Percentiles rank a stretch among this genome's conserved stretches.
phyloP scores from a whole-genome alignment of 2,113 vertebrate genomes.

The Varanus salvator region DNA sequence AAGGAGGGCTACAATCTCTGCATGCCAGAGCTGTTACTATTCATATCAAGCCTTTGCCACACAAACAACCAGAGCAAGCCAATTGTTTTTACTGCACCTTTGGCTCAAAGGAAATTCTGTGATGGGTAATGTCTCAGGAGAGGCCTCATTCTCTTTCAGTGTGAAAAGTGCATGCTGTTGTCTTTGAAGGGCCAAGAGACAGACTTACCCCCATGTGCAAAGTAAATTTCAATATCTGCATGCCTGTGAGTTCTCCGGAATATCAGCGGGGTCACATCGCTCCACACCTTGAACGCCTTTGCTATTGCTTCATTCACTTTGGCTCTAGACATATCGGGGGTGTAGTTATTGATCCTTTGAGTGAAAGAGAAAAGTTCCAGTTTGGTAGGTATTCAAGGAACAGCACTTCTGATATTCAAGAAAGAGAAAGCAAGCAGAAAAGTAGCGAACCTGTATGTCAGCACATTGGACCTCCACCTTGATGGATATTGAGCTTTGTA shows the following conservation, averaged over 20 bases:
- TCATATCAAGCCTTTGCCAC: no score
- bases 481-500: rapidly evolving
- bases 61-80: background rate
- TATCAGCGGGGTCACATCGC: slow-evolving; percentile 65
- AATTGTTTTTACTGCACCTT: background rate
- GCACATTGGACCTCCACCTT: slow-evolving; percentile 66
- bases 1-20: no score
- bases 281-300: slow-evolving; percentile 74
- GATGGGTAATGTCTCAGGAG: background rate
- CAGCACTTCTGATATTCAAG: background rate
- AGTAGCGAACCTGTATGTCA: slow-evolving; percentile 78
- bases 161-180: background rate
- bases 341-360: slow-evolving; percentile 69
- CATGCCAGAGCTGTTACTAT: no score
- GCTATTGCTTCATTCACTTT: slow-evolving; percentile 63
- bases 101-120: background rate
- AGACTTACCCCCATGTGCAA: slow-evolving; percentile 72
- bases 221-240: slow-evolving; percentile 76
- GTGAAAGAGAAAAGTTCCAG: slow-evolving; percentile 33
- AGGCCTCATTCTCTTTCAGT: background rate
- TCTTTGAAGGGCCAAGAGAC: background rate
- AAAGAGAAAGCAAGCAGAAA: background rate
- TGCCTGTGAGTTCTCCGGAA: rapidly evolving
- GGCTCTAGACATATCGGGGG: slow-evolving; percentile 35
- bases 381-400: slow-evolving; percentile 38